Base-by-base conservation (phyloP, 2,113 vertebrate genomes). In the Epinephelus cyanopodus region DNA sequence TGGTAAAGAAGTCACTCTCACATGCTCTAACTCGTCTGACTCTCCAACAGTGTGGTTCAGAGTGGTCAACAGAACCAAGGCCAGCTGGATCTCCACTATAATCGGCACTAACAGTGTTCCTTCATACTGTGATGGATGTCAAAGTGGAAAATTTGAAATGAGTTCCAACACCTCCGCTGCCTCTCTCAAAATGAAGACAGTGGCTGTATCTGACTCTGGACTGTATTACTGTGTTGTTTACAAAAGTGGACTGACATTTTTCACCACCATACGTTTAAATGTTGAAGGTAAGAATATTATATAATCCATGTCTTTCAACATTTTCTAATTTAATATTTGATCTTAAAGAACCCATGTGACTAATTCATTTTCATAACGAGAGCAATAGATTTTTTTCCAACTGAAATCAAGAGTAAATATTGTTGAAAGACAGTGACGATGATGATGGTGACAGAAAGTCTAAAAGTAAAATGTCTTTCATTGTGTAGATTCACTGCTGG, bases 181-280 rank as follows among this genome's bases (percentile, higher is more conserved):
- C 19, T 85, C n/a, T 56, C 74, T 88, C 0, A 39, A 45, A 18
- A 79, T 85, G 0, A 78, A 45, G 0, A 5, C 0, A 14, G 87
- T 83, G 67, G 6, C 77, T 60, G 0, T 10, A 1, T 77, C 56
- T 19, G 75, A 88, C 58, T 60, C 53, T 21, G 87, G 37, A 0
- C 33, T 81, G 19, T 87, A 87, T 65, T 78, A 70, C 50, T 87
- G 78, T 85, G 85, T 45, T 12, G 42, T 11, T 45, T 45, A 45
- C 42, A 11, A 1, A 11, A 0, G 3, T 11, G 42, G 42, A 9
- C 42, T 0, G 42, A 12, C 42, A 45, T 12, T 45, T 9, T 45
- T 45, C 42, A 11, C 9, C 42, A 45, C 42, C 8, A 9, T 3
- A 45, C 3, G 12, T 45, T 45, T 45, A 45, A 45, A 45, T 45